A percentile compares a stretch with the other conserved stretches of the same genome.
Conservation (phyloP, 2,113 vertebrate species). For the Brachirus orientalis region DNA sequence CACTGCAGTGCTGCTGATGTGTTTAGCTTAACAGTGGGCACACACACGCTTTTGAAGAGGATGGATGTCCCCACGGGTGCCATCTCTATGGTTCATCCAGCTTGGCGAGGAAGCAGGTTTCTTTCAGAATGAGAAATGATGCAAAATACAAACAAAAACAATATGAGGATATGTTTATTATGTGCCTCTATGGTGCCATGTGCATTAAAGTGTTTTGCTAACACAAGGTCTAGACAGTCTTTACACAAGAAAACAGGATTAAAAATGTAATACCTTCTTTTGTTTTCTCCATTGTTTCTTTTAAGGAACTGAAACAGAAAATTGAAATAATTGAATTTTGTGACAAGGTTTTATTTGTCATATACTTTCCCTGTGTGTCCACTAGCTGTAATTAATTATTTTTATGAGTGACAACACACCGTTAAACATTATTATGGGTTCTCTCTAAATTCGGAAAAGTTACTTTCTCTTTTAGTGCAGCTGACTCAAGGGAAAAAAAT, state of each 20-base stretch:
- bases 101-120: conserved; percentile 1
- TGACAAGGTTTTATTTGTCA: background rate
- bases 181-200: conserved; percentile 1
- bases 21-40: conserved; percentile 20
- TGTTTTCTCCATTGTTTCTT: background rate
- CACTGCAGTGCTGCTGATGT: conserved; percentile 11
- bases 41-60: conserved; percentile 33
- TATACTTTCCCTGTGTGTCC: background rate
- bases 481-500: too few relatives aligned
- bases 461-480: too few relatives aligned
- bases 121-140: conserved; percentile 18
- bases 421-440: too few relatives aligned
- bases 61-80: conserved; percentile 15
- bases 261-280: conserved; percentile 3
- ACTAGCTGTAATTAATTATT: background rate
- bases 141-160: conserved; percentile 15
- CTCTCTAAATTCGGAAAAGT: too few relatives aligned
- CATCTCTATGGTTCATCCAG: conserved; percentile 19
- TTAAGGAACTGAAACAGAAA: background rate
- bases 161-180: conserved; percentile 16
- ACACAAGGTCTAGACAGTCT: background rate
- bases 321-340: background rate
- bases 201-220: background rate
- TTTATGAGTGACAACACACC: background rate
- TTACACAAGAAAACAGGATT: background rate